Evolutionary conservation across 2,888 invertebrate species (phyloP).

Genomic region (Nycteola revayana): DNA sequence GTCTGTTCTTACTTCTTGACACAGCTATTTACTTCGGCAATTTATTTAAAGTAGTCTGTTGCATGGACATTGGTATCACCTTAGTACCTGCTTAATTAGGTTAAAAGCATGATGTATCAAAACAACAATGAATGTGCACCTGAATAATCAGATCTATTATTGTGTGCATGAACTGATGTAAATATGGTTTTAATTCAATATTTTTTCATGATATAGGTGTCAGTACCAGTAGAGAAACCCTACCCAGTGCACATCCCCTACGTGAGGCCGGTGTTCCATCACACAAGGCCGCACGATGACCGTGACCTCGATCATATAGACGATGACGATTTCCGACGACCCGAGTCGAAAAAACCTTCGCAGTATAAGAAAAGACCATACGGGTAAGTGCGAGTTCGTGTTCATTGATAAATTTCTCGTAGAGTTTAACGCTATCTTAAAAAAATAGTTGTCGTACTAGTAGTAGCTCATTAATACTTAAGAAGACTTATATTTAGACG

Average conservation of each 20-base stretch:
- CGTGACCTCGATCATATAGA: slow-evolving; percentile 42
- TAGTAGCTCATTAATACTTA: too few species aligned
- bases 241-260: slow-evolving; percentile 88
- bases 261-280: slow-evolving; percentile 79
- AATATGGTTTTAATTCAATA: too few species aligned
- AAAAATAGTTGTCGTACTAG: too few species aligned
- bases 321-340: slow-evolving; percentile 63
- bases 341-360: slow-evolving; percentile 49
- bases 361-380: slow-evolving; percentile 56
- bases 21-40: slow-evolving; percentile 16
- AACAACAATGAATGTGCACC: too few species aligned
- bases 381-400: too few species aligned
- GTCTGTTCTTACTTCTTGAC: slow-evolving; percentile 8
- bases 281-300: slow-evolving; percentile 60
- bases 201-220: slow-evolving; percentile 63
- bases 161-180: too few species aligned
- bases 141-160: too few species aligned
- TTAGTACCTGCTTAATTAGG: slow-evolving; percentile 19
- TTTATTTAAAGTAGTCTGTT: slow-evolving; percentile 11
- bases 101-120: slow-evolving; percentile 3
- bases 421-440: too few species aligned
- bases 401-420: too few species aligned
- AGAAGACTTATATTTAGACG: too few species aligned
- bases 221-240: slow-evolving; percentile 88
- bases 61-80: slow-evolving; percentile 26